Evolutionary conservation across 2,888 invertebrate species (phyloP).

Genomic region (Eupithecia tripunctaria): DNA sequence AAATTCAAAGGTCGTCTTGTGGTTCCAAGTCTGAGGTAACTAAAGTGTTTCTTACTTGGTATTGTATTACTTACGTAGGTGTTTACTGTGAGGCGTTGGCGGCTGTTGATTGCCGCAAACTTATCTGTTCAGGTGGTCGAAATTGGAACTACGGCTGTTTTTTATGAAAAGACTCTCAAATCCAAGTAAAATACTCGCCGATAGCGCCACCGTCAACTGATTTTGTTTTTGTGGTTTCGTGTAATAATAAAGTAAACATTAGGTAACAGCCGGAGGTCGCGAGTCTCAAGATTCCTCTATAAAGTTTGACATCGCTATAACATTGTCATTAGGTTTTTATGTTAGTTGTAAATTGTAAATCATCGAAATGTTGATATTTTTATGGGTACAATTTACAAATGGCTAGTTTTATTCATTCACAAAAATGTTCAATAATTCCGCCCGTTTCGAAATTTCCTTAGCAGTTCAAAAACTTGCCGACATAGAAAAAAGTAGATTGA

Average conservation of each 20-base stretch:
- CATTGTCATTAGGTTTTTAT: constrained; percentile 9
- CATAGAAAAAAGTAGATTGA: neutral
- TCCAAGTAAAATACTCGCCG: neutral
- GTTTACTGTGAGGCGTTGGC: constrained; percentile 69
- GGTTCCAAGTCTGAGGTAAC: constrained; percentile 49
- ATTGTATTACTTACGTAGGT: constrained; percentile 65
- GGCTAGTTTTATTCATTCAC: neutral
- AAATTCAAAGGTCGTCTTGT: constrained; percentile 57
- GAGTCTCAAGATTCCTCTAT: constrained; percentile 56
- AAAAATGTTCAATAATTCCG: neutral
- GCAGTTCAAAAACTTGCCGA: neutral
- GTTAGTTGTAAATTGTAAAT: constrained; percentile 15
- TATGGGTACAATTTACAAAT: constrained; percentile 10
- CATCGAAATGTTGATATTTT: constrained; percentile 12
- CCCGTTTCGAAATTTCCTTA: neutral
- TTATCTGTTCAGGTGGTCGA: constrained; percentile 9
- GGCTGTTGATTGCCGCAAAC: constrained; percentile 49
- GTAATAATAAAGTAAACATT: constrained; percentile 63
- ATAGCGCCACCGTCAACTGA: constrained; percentile 1
- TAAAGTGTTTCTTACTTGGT: constrained; percentile 54
- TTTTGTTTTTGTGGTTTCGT: neutral
- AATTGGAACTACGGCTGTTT: neutral
- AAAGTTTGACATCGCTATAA: constrained; percentile 10
- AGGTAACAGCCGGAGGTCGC: constrained; percentile 66
- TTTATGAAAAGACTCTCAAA: neutral